Conservation (phyloP, 2,113 vertebrate genomes). For the Callopanchax toddi region DNA sequence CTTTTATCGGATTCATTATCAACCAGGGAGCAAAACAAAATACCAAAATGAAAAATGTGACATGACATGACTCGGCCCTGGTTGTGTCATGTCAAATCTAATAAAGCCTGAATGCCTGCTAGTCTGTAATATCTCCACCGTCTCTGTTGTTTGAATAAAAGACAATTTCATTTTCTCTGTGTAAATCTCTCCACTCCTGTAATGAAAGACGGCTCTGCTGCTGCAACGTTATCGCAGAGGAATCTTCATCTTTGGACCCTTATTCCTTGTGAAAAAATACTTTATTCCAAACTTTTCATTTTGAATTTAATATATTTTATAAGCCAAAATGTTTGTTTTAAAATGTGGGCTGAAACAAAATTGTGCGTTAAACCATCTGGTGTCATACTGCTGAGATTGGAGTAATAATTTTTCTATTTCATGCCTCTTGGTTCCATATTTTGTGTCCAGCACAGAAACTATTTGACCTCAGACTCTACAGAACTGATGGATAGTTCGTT, state of each 20-base stretch:
- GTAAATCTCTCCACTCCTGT: slow-evolving; percentile 7
- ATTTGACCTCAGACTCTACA: slow-evolving; percentile 6
- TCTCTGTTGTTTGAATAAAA: slow-evolving; percentile 8
- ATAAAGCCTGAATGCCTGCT: slow-evolving; percentile 14
- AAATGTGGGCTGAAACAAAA: slow-evolving; percentile 29
- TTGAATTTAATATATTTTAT: slow-evolving; percentile 18
- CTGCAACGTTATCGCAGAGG: not conserved
- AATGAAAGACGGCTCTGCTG: not conserved
- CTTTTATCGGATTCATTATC: not conserved
- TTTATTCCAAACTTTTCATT: slow-evolving; percentile 32
- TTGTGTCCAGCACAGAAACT: slow-evolving; percentile 11
- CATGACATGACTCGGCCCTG: not conserved
- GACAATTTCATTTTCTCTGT: not conserved
- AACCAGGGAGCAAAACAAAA: not conserved
- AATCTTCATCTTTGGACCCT: not conserved
- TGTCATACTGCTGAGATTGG: too few relatives aligned
- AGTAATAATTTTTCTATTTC: slow-evolving; percentile 35
- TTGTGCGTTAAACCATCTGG: slow-evolving; percentile 21
- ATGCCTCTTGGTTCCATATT: slow-evolving; percentile 22
- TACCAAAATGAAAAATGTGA: not conserved
- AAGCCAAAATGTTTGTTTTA: slow-evolving; percentile 8
- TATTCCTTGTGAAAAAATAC: slow-evolving; percentile 22
- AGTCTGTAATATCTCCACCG: slow-evolving; percentile 8
- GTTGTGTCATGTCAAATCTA: slow-evolving; percentile 11
- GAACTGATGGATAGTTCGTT: not conserved